Conservation (phyloP, 2,797 vertebrate genomes). For the Podargus strigoides region DNA sequence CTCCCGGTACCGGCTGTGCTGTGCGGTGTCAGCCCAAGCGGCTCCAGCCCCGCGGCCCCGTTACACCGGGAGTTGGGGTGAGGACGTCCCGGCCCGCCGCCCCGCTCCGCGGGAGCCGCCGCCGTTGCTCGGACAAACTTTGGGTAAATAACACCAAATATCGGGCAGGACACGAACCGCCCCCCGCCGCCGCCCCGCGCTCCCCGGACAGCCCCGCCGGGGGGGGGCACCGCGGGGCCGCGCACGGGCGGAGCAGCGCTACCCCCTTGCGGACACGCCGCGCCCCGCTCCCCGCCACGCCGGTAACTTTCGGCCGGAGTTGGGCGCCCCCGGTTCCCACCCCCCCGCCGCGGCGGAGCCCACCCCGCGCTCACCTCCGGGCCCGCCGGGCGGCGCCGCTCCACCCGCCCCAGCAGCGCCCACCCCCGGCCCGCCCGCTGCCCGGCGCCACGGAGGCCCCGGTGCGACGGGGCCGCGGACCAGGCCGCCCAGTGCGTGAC, state of each 20-base stretch:
- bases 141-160: background rate
- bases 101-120: background rate
- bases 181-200: background rate
- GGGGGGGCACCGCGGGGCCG: too few relatives aligned
- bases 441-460: conserved; percentile 1
- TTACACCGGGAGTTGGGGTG: background rate
- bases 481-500: background rate
- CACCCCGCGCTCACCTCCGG: background rate
- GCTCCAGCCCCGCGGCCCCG: background rate
- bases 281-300: background rate
- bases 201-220: too few relatives aligned
- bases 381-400: background rate
- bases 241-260: background rate
- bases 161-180: too few relatives aligned
- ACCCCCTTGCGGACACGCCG: conserved; percentile 5
- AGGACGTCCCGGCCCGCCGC: background rate
- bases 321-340: background rate
- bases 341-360: background rate
- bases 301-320: background rate
- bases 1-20: background rate
- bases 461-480: conserved; percentile 21
- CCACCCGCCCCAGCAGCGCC: background rate
- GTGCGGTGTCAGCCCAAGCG: background rate
- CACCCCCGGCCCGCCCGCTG: background rate
- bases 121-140: background rate